Percentiles rank a stretch among this genome's conserved stretches.
Conservation (phyloP, 2,888 invertebrate species). For the Calliphora vomitoria region DNA sequence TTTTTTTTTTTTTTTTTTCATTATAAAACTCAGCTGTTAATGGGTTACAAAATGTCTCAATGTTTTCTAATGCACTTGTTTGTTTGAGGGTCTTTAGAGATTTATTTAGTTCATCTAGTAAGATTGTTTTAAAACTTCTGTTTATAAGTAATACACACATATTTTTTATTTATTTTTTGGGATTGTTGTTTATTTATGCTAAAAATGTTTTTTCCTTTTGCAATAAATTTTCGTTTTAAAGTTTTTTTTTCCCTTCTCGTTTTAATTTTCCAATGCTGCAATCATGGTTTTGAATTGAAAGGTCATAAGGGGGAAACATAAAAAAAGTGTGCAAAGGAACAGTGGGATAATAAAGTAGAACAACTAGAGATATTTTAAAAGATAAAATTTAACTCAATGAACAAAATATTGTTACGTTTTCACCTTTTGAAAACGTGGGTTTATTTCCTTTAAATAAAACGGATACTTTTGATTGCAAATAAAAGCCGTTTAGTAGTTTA, state of each 20-base stretch:
- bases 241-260: not conserved
- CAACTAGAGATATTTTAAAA: not conserved
- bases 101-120: not conserved
- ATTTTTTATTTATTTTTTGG: not conserved
- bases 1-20: no score
- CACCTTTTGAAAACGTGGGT: no score
- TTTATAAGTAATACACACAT: not conserved
- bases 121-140: slow-evolving; percentile 20
- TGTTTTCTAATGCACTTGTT: not conserved
- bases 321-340: not conserved
- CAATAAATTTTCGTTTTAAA: not conserved
- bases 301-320: not conserved
- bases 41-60: not conserved
- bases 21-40: not conserved
- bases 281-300: not conserved
- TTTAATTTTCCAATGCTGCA: not conserved
- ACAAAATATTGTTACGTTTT: no score
- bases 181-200: not conserved
- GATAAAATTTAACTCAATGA: no score
- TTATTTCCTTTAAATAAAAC: no score
- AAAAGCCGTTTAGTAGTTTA: no score
- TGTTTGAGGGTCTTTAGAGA: not conserved
- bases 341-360: not conserved
- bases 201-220: not conserved
- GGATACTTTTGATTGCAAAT: no score